Evolutionary conservation across 2,888 invertebrate species (phyloP).

Genomic region (Apodemia zela): DNA sequence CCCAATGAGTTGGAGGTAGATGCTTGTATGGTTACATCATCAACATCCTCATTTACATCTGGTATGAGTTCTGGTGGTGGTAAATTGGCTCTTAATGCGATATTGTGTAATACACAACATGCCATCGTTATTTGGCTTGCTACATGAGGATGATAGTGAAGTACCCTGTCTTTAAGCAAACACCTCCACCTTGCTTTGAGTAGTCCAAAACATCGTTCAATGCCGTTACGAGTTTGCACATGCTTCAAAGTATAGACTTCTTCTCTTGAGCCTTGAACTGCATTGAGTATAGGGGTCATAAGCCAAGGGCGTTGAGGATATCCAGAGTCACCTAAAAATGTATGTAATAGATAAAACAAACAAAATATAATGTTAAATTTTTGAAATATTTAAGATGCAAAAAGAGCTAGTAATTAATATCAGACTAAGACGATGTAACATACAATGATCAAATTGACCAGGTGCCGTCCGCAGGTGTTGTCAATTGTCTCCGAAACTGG

Average conservation of each 20-base stretch:
- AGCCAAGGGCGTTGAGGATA: too few relatives aligned
- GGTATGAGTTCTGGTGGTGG: conserved; percentile 21
- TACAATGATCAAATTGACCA: too few relatives aligned
- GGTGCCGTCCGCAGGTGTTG: too few relatives aligned
- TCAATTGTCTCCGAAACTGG: too few relatives aligned
- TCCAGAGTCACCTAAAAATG: too few relatives aligned
- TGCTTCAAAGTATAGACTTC: conserved; percentile 21
- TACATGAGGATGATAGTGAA: conserved; percentile 34
- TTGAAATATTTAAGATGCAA: too few relatives aligned
- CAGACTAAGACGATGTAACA: too few relatives aligned
- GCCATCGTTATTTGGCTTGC: conserved; percentile 32
- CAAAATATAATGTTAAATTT: too few relatives aligned
- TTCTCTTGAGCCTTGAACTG: conserved; percentile 29
- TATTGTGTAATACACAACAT: conserved; percentile 36
- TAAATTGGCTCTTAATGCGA: conserved; percentile 29
- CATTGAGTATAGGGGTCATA: conserved; percentile 34
- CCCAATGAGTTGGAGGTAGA: background rate
- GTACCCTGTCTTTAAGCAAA: conserved; percentile 30
- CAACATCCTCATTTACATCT: background rate
- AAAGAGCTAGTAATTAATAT: too few relatives aligned
- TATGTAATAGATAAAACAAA: too few relatives aligned
- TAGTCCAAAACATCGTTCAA: conserved; percentile 35
- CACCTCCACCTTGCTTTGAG: conserved; percentile 35
- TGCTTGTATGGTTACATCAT: background rate
- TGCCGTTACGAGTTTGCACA: conserved; percentile 30